Percentiles rank a stretch among this genome's conserved stretches.
Evolutionary conservation across 2,113 vertebrate genomes (phyloP).

Genomic region (Cardinalis cardinalis): DNA sequence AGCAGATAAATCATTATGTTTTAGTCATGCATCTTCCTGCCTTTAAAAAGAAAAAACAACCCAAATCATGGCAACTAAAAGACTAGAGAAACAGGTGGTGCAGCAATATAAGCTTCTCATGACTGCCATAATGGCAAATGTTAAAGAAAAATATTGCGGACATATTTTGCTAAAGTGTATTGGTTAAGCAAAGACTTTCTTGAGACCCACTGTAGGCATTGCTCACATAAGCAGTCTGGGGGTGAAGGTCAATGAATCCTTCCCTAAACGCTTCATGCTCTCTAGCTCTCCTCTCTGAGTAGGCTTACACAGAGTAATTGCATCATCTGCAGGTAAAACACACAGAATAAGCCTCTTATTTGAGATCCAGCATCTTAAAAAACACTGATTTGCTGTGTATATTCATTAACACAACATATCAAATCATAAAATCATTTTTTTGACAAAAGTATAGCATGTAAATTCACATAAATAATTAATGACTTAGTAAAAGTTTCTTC

Average conservation of each 20-base stretch:
- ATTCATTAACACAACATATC: background rate
- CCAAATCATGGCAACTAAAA: background rate
- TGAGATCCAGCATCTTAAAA: background rate
- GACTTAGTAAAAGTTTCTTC: background rate
- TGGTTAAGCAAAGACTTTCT: background rate
- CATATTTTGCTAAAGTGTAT: background rate
- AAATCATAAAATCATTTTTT: background rate
- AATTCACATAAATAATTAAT: background rate
- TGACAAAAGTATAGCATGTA: background rate
- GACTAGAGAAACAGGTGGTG: background rate
- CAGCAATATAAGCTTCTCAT: background rate
- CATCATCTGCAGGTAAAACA: background rate
- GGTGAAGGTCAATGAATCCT: background rate
- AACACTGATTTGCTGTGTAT: background rate
- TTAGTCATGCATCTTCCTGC: background rate
- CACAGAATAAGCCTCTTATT: background rate
- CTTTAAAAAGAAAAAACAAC: background rate
- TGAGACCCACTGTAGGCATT: background rate
- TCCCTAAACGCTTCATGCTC: background rate
- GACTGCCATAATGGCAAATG: background rate
- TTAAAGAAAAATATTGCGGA: slow-evolving; percentile 2
- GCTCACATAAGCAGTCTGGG: background rate
- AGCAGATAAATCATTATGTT: background rate
- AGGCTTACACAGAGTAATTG: background rate
- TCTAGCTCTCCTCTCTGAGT: background rate